Percentiles rank a stretch among this genome's conserved stretches.
These are phyloP conservation scores for Crotalus horridus DNA, from an alignment of 2,113 vertebrate genomes.

Conservation along the genomic window DNA sequence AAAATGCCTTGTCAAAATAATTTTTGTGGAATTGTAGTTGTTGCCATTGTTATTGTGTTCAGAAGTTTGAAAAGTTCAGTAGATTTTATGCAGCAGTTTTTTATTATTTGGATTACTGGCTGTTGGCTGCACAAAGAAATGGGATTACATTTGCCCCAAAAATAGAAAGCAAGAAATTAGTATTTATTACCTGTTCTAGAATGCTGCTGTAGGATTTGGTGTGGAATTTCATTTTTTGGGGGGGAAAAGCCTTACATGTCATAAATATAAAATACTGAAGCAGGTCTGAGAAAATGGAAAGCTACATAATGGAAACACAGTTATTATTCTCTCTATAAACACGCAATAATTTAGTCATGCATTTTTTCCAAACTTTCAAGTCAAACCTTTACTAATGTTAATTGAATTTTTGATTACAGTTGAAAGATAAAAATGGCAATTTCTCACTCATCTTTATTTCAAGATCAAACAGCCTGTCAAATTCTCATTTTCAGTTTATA, in stretches of 20 bases:
- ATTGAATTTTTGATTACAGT: neutral
- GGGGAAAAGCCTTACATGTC: neutral
- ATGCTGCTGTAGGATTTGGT: neutral
- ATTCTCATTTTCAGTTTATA: neutral
- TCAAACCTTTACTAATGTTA: neutral
- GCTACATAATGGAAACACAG: conserved; percentile 2
- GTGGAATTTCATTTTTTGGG: neutral
- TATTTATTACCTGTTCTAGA: neutral
- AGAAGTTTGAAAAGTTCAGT: neutral
- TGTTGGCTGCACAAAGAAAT: neutral
- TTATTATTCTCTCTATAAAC: conserved; percentile 23
- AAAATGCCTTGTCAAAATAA: neutral
- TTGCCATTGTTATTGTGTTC: neutral
- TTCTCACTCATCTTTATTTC: neutral
- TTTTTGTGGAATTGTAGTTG: neutral
- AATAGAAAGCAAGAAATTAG: neutral
- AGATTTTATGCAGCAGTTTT: neutral
- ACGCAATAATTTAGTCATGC: conserved; percentile 3
- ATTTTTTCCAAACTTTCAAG: neutral
- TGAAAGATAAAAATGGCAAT: neutral
- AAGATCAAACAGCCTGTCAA: neutral
- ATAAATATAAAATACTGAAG: conserved; percentile 15
- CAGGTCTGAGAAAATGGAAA: conserved; percentile 18
- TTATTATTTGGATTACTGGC: neutral
- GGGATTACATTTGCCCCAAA: neutral